phyloP scores from a whole-genome alignment of 2,888 invertebrate genomes.

The Ophonus ardosiacus region DNA sequence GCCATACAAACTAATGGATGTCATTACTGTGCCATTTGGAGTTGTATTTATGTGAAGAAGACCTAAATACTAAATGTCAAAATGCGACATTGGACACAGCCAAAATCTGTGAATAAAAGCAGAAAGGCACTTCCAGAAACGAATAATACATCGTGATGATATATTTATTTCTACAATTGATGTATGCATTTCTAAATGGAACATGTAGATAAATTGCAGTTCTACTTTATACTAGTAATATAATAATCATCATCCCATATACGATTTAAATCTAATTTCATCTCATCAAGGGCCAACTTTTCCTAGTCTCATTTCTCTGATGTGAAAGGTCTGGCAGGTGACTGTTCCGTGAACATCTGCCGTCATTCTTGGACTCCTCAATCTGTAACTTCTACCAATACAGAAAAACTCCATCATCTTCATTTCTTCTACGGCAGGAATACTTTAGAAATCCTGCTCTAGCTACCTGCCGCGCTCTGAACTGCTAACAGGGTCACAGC shows the following conservation, averaged over 20 bases:
- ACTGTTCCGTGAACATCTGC: conserved; percentile 47
- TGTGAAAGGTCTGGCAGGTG: conserved; percentile 21
- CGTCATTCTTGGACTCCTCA: conserved; percentile 10
- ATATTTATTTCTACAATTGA: too few relatives aligned
- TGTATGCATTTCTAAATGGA: too few relatives aligned
- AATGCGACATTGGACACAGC: too few relatives aligned
- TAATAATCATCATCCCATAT: background rate
- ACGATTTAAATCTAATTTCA: background rate
- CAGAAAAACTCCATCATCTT: background rate
- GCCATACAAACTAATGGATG: too few relatives aligned
- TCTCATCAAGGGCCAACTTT: background rate
- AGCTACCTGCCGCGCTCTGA: conserved; percentile 51
- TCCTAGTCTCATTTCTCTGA: conserved; percentile 16
- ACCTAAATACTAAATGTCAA: too few relatives aligned
- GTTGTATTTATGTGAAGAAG: too few relatives aligned
- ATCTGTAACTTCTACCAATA: background rate
- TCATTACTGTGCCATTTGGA: too few relatives aligned
- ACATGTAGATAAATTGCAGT: too few relatives aligned
- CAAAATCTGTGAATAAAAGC: too few relatives aligned
- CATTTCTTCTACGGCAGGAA: too few relatives aligned
- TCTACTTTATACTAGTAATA: background rate
- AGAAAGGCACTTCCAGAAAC: too few relatives aligned
- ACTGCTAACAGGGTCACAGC: conserved; percentile 53
- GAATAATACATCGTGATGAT: too few relatives aligned
- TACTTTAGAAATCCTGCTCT: background rate